These are phyloP conservation scores for Laothoe populi DNA, from an alignment of 2,888 invertebrate species.

Conservation along the genomic window DNA sequence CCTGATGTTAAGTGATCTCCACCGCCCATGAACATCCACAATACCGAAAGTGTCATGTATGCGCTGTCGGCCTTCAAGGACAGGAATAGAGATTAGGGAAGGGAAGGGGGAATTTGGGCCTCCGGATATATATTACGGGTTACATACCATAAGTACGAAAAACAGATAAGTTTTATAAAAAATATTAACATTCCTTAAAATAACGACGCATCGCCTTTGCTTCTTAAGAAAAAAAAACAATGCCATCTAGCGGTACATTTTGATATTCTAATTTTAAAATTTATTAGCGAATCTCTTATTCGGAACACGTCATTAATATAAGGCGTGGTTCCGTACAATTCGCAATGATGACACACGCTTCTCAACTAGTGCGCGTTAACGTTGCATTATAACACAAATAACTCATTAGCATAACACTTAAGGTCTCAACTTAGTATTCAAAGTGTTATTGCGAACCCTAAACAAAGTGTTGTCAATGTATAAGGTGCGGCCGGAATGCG, in stretches of 20 bases:
- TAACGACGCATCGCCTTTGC: too few species aligned
- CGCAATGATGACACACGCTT: conserved; percentile 20
- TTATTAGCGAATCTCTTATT: neutral
- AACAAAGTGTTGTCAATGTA: conserved; percentile 34
- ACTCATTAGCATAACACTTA: conserved; percentile 47
- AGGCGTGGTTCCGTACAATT: conserved; percentile 10
- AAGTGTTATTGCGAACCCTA: conserved; percentile 32
- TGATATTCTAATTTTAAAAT: neutral
- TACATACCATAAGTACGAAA: too few species aligned
- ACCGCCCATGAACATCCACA: too few species aligned
- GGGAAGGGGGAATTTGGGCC: too few species aligned
- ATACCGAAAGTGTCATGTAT: too few species aligned
- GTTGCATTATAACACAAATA: conserved; percentile 40
- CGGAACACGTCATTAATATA: neutral
- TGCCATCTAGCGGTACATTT: neutral
- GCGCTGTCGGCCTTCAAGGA: too few species aligned
- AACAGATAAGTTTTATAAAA: too few species aligned
- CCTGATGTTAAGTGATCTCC: too few species aligned
- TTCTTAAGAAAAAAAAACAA: neutral
- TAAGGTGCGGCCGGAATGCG: conserved; percentile 29
- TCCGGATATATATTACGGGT: too few species aligned
- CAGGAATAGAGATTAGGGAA: too few species aligned
- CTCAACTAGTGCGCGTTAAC: conserved; percentile 31
- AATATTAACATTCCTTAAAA: too few species aligned
- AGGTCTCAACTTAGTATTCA: conserved; percentile 48